A percentile compares a stretch with the other conserved stretches of the same genome.
Evolutionary conservation across 2,888 invertebrate species (phyloP).

Genomic region (Molorchus minor): DNA sequence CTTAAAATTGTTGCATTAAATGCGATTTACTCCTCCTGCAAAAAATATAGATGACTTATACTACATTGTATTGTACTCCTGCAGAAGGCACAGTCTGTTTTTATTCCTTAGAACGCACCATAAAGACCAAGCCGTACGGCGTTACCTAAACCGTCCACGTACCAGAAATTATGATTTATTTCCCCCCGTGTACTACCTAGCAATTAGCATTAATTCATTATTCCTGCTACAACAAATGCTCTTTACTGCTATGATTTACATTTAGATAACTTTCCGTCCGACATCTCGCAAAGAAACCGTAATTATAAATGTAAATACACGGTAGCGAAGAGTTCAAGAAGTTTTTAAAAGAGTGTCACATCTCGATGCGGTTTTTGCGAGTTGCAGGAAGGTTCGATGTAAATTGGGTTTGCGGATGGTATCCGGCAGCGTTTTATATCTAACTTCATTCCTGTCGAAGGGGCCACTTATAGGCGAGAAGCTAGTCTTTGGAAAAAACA

Average conservation of each 20-base stretch:
- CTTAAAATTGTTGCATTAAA: too few relatives aligned
- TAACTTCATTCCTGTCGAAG: constrained; percentile 53
- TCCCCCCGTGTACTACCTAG: constrained; percentile 15
- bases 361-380: constrained; percentile 40
- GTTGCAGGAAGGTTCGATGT: constrained; percentile 26
- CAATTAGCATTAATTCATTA: constrained; percentile 27
- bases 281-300: constrained; percentile 25
- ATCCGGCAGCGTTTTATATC: constrained; percentile 53
- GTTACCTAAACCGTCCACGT: constrained; percentile 3
- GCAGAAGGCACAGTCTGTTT: too few relatives aligned
- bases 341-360: constrained; percentile 42
- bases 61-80: too few relatives aligned
- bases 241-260: constrained; percentile 30
- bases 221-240: constrained; percentile 34
- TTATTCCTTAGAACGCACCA: too few relatives aligned
- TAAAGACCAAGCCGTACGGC: too few relatives aligned
- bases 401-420: constrained; percentile 21
- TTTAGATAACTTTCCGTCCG: constrained; percentile 28
- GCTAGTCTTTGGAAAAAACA: too few relatives aligned
- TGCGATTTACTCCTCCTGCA: too few relatives aligned
- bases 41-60: too few relatives aligned
- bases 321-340: constrained; percentile 17
- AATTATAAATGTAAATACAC: constrained; percentile 32
- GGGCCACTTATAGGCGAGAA: constrained; percentile 31
- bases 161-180: constrained; percentile 17